phyloP scores from a whole-genome alignment of 2,888 invertebrate species.

The Lycophotia porphyrea region DNA sequence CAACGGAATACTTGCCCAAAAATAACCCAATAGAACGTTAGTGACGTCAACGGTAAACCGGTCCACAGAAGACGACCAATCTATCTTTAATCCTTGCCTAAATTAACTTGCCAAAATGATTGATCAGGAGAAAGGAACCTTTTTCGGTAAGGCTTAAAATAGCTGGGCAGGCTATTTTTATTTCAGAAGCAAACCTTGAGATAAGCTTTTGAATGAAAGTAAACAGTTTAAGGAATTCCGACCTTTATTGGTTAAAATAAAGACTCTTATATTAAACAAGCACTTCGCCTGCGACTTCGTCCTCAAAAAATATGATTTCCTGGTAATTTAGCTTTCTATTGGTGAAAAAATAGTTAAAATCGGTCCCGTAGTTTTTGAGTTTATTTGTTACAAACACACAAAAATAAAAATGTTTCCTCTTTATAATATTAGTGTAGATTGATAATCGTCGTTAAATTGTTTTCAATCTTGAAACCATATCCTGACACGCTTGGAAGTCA shows the following conservation, averaged over 20 bases:
- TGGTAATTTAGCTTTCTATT: too few relatives aligned
- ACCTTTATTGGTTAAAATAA: neutral
- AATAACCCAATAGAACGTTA: neutral
- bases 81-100: constrained; percentile 22
- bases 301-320: too few relatives aligned
- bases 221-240: neutral
- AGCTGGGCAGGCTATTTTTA: constrained; percentile 8
- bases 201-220: neutral
- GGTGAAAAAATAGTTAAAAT: too few relatives aligned
- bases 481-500: neutral
- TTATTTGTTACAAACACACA: too few relatives aligned
- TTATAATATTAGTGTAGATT: too few relatives aligned
- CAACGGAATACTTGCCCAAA: neutral
- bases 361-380: too few relatives aligned
- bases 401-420: too few relatives aligned
- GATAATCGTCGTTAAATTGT: neutral
- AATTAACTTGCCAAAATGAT: constrained; percentile 46
- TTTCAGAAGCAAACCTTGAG: neutral
- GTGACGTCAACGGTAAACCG: neutral
- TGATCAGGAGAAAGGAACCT: constrained; percentile 19
- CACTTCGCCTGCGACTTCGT: too few relatives aligned
- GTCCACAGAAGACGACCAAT: constrained; percentile 10
- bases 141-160: neutral
- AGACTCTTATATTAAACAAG: neutral
- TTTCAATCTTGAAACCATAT: neutral